Base-by-base conservation (phyloP, 2,888 invertebrate genomes). In the Agrenia bidenticulata region DNA sequence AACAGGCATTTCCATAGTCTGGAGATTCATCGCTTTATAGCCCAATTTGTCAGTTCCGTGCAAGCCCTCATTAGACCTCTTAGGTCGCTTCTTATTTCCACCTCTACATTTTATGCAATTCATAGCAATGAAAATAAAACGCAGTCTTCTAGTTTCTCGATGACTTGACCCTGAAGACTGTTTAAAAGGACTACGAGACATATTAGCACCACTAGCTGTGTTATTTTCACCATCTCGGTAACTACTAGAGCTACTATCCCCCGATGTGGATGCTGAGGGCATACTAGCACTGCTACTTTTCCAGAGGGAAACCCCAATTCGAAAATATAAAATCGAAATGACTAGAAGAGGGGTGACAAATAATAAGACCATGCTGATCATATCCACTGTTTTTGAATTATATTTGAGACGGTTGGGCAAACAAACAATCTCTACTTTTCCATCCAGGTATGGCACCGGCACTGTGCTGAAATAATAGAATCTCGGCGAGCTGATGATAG, bases 231-330 rank as follows among this genome's bases (percentile, higher is more conserved):
- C 15, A 19, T 23, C 13, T 23, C 39, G 32, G 11, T 56, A 61
- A 49, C 66, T 67, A 37, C 66, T 66, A 2, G 73, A 54, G 53
- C 66, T 67, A 45, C 66, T 66, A 11, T 73, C 70, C 11, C 61
- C 60, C 11, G 72, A 67, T 1, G 70, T 60, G 7, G 69, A 56
- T 0, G 66, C 57, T 5, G 62, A 55, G 1, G 73, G 69, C 70
- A 72, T 74, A 26, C 64, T 62, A 11, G 60, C 67, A 17, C 56
- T 67, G 27, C 78, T 78, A 63, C 79, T 81, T 84, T 86, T 77
- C 92, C 93, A 94, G 42, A 94, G 81, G 0, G 89, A 88, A 24
- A 91, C 85, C 2, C 92, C 92, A 63, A 94, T 93, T 77, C 88
- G 85, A 39, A 89, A 89, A 79, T 94, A 94, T 39, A 93, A 82